Evolutionary conservation across 2,888 invertebrate genomes (phyloP).

Genomic region (Lasioglossum leucozonium): DNA sequence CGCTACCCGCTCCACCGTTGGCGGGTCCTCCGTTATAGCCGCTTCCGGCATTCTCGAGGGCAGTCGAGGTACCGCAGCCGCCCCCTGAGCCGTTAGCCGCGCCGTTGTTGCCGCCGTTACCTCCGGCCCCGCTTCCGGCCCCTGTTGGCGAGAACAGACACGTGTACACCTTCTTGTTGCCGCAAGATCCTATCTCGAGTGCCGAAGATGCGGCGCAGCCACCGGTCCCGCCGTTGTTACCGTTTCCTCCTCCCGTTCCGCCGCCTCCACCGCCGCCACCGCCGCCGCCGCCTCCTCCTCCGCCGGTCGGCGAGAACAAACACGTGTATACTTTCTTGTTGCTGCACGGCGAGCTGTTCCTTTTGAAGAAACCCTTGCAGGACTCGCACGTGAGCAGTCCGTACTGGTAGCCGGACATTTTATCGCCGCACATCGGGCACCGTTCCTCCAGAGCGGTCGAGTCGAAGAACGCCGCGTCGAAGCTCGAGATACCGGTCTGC

Average conservation of each 20-base stretch:
- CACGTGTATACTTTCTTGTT: slow-evolving; percentile 92
- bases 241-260: too few relatives aligned
- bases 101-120: slow-evolving; percentile 72
- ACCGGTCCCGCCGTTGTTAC: slow-evolving; percentile 64
- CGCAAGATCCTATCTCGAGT: slow-evolving; percentile 85
- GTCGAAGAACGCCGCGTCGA: slow-evolving; percentile 86
- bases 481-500: slow-evolving; percentile 84
- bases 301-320: slow-evolving; percentile 84
- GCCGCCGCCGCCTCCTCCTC: slow-evolving; percentile 63
- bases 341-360: slow-evolving; percentile 88
- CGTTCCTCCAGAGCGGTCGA: slow-evolving; percentile 87
- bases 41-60: slow-evolving; percentile 68
- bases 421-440: slow-evolving; percentile 90
- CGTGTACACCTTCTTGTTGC: slow-evolving; percentile 91
- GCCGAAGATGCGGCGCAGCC: slow-evolving; percentile 62
- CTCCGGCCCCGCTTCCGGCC: slow-evolving; percentile 71
- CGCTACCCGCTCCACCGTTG: slow-evolving; percentile 82
- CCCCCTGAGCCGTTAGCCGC: slow-evolving; percentile 84
- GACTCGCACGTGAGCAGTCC: slow-evolving; percentile 91
- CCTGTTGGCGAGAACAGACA: slow-evolving; percentile 86
- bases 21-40: slow-evolving; percentile 75
- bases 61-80: slow-evolving; percentile 72
- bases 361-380: slow-evolving; percentile 91
- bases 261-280: slow-evolving; percentile 69
- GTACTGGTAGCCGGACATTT: slow-evolving; percentile 91